Evolutionary conservation across 2,888 invertebrate genomes (phyloP), one percentile per base, ranked within the genome.

Genomic region (Pseudococcus jackbeardsleyi): DNA sequence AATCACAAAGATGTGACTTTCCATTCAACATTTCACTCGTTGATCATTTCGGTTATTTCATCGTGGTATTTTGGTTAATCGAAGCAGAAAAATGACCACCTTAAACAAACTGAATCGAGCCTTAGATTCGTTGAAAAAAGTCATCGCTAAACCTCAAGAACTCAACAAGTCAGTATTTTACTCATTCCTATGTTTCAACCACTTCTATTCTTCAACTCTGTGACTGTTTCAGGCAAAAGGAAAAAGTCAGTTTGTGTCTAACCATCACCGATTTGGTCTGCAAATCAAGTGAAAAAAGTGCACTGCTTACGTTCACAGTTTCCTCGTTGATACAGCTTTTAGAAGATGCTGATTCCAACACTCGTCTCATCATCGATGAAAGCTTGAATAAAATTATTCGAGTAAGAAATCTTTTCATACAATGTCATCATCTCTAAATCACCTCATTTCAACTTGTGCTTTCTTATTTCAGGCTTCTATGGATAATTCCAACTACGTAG

Each of bases 301-400:
- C 89, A 4, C 42, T 84, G 50, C 64, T 87, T 59, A 84, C 95
- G 89, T 93, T 94, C 90, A 94, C 95, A 2, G 94, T 96, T 89
- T 95, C 95, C 92, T 93, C 94, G 50, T 92, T 96, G 89, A 92
- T 96, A 85, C 92, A 93, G 72, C 92, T 95, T 88, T 95, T 96
- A 91, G 95, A 96, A 92, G 96, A 96, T 91, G 91, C 93, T 1
- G 96, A 96, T 91, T 94, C 95, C 4, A 95, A 96, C 91, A 94
- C 96, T 46, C 93, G 96, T 89, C 95, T 96, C 93, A 94, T 95
- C 86, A 96, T 96, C 77, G 96, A 96, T 91, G 96, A 96, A 92
- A 95, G 95, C 90, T 92, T 97, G 0, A 96, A 96, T 91, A 93
- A 94, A 91, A 95, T 96, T 88, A 95, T 96, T 90, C 93, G 95